Percentiles rank a stretch among this genome's conserved stretches.
These are phyloP conservation scores for Zeus faber DNA, from an alignment of 2,113 vertebrate species.

Conservation along the genomic window DNA sequence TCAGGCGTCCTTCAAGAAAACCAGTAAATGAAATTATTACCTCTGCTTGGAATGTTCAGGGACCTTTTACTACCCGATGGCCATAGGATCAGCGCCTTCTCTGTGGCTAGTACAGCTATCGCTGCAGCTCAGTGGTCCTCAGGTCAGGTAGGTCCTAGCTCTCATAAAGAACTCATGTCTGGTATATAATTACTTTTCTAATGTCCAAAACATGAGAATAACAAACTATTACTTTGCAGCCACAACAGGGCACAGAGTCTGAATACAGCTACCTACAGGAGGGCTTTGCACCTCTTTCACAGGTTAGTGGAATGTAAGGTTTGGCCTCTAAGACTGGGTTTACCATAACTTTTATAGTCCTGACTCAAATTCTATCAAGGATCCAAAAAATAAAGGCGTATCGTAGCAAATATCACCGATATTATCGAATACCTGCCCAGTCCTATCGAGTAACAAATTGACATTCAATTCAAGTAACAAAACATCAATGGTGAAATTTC, in stretches of 20 bases:
- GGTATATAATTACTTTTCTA: too few relatives aligned
- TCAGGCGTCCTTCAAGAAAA: too few relatives aligned
- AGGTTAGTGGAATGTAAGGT: slow-evolving; percentile 78
- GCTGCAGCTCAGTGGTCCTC: slow-evolving; percentile 99
- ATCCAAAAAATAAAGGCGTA: too few relatives aligned
- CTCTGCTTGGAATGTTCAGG: slow-evolving; percentile 63
- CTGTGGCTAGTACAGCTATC: slow-evolving; percentile 96
- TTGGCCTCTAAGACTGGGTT: too few relatives aligned
- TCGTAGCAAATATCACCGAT: too few relatives aligned
- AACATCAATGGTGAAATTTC: too few relatives aligned
- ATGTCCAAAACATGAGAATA: neutral
- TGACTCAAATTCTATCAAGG: fast-evolving
- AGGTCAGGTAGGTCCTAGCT: slow-evolving; percentile 80
- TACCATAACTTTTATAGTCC: too few relatives aligned
- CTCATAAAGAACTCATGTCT: neutral
- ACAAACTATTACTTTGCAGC: slow-evolving; percentile 61
- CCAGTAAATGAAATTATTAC: too few relatives aligned
- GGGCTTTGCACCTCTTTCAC: slow-evolving; percentile 82
- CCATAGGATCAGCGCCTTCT: slow-evolving; percentile 95
- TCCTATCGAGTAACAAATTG: too few relatives aligned
- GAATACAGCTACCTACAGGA: slow-evolving; percentile 93
- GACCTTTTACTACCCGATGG: slow-evolving; percentile 93
- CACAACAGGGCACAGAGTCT: slow-evolving; percentile 83
- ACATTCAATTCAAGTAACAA: too few relatives aligned
- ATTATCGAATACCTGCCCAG: too few relatives aligned